Percentiles rank a stretch among this genome's conserved stretches.
Conservation (phyloP, 1,140 invertebrate species). For the Lycorma delicatula region DNA sequence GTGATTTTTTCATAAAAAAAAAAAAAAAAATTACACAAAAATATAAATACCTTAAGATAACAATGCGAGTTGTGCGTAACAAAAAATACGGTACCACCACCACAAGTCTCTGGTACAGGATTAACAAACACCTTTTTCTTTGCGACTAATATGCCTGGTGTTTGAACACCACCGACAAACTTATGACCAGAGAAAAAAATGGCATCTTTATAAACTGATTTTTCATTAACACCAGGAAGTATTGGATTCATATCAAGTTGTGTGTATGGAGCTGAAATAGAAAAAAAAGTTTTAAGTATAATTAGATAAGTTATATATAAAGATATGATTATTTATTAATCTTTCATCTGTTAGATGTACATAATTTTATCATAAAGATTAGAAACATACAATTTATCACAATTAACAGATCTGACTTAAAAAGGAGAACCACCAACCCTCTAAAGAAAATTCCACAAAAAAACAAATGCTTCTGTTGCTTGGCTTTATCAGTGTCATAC, state of each 20-base stretch:
- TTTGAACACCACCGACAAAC: slow-evolving; percentile 82
- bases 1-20: too few species aligned
- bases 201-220: slow-evolving; percentile 75
- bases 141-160: slow-evolving; percentile 62
- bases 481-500: too few species aligned
- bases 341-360: too few species aligned
- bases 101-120: slow-evolving; percentile 43
- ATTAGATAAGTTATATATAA: too few species aligned
- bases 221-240: slow-evolving; percentile 52
- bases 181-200: slow-evolving; percentile 87
- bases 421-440: too few species aligned
- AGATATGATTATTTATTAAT: too few species aligned
- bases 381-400: too few species aligned
- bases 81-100: slow-evolving; percentile 57
- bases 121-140: slow-evolving; percentile 55
- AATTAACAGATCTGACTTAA: too few species aligned
- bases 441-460: too few species aligned
- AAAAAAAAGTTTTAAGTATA: slow-evolving; percentile 9
- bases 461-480: too few species aligned
- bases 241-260: slow-evolving; percentile 81
- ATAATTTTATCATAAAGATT: too few species aligned
- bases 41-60: slow-evolving; percentile 48
- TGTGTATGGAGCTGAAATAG: slow-evolving; percentile 59
- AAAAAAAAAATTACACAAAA: too few species aligned
- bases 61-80: slow-evolving; percentile 37